Evolutionary conservation across 2,888 invertebrate species (phyloP).

Genomic region (Adelphocoris suturalis): DNA sequence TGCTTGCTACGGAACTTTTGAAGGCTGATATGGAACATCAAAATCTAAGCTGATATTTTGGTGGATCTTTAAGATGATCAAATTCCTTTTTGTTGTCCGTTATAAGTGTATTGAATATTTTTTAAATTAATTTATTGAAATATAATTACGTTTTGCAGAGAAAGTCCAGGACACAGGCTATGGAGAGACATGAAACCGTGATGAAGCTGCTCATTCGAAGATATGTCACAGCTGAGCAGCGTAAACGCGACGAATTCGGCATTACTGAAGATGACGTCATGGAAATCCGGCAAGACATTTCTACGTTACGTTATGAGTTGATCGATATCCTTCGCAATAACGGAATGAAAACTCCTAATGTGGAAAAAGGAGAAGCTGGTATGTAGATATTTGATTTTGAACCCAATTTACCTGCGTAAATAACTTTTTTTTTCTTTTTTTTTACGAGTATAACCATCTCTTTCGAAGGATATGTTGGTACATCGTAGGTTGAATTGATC

Average conservation of each 20-base stretch:
- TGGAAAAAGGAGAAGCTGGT: conserved; percentile 83
- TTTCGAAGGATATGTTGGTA: no score
- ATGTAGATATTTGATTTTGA: background rate
- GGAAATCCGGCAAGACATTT: conserved; percentile 98
- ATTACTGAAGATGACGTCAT: conserved; percentile 98
- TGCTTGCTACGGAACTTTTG: no score
- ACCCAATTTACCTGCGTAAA: background rate
- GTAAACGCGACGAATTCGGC: conserved; percentile 92
- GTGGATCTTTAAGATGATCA: no score
- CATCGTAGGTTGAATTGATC: no score
- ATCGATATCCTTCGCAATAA: conserved; percentile 94
- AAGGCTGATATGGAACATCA: no score
- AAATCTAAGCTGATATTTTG: no score
- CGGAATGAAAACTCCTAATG: conserved; percentile 90
- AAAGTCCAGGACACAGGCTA: conserved; percentile 74
- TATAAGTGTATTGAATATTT: background rate
- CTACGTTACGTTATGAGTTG: conserved; percentile 94
- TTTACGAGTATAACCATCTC: no score
- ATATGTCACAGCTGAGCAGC: conserved; percentile 93
- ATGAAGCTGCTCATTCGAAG: conserved; percentile 93
- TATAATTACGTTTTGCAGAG: conserved; percentile 66
- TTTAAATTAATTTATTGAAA: background rate
- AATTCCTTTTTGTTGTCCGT: no score
- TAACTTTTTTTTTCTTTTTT: no score
- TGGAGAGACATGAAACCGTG: conserved; percentile 87